Conservation (phyloP, 2,797 vertebrate genomes). For the Chelon auratus region DNA sequence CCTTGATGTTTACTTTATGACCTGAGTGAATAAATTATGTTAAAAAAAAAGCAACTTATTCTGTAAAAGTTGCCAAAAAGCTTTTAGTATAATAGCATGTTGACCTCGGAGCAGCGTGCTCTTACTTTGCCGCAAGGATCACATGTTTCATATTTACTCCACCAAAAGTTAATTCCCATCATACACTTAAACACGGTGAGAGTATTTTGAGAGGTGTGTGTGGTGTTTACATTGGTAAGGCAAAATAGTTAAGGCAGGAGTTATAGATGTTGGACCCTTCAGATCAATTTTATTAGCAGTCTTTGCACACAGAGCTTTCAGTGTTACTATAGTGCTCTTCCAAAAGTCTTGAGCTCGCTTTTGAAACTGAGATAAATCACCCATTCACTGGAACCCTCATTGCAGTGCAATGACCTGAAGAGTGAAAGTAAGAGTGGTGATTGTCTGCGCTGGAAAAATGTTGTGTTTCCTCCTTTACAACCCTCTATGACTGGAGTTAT, state of each 20-base stretch:
- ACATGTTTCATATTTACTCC: constrained; percentile 48
- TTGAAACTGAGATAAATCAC: constrained; percentile 32
- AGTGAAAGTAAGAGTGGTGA: not conserved
- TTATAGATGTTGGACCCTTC: constrained; percentile 11
- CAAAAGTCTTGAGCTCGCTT: constrained; percentile 30
- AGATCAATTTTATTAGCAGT: constrained; percentile 32
- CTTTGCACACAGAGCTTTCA: constrained; percentile 21
- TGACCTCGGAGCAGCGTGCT: constrained; percentile 35
- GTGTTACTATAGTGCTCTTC: constrained; percentile 30
- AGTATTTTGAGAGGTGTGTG: constrained; percentile 15
- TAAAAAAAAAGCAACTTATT: constrained; percentile 16
- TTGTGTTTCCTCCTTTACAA: constrained; percentile 42
- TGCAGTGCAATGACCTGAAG: constrained; percentile 19
- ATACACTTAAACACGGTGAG: constrained; percentile 25
- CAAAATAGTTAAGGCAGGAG: constrained; percentile 20
- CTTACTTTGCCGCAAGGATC: constrained; percentile 11
- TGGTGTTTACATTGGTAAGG: constrained; percentile 8
- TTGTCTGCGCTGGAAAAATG: constrained; percentile 32
- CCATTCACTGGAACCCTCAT: constrained; percentile 15
- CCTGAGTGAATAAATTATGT: constrained; percentile 33
- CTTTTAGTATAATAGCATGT: constrained; percentile 12
- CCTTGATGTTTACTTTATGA: constrained; percentile 47
- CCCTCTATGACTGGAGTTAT: constrained; percentile 22
- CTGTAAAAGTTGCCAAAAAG: constrained; percentile 31
- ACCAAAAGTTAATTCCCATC: constrained; percentile 26